Evolutionary conservation across 2,888 invertebrate genomes (phyloP), one percentile per base, ranked within the genome.

Genomic region (Aromia moschata): DNA sequence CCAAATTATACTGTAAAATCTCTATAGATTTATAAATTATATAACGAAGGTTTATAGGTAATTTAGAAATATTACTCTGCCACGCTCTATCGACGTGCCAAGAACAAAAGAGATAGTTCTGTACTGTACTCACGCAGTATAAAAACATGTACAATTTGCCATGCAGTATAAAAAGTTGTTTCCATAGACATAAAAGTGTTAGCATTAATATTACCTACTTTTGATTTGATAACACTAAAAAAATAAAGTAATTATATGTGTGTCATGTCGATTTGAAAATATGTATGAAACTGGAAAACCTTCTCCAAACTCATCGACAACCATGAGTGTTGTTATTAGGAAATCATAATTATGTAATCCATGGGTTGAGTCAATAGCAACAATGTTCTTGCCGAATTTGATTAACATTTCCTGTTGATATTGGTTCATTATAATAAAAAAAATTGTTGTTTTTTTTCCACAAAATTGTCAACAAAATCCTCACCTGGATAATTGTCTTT

Each of bases 401-500:
- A 57, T 53, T n/a, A 73, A 43, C 15, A 71, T 58, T 14, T 62
- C 57, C 11, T 49, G 31, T 52, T 74, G 73, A 10, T 43, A 56
- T 43, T 54, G 18, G 33, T 68, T 70, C 68, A 72, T 69, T 7
- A 70, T n/a, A n/a, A n/a, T n/a, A n/a, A n/a, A n/a, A n/a, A n/a
- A n/a, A n/a, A n/a, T n/a, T n/a, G n/a, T n/a, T n/a, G n/a, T n/a
- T n/a, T n/a, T n/a, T n/a, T n/a, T n/a, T n/a, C n/a, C n/a, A n/a
- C n/a, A n/a, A n/a, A n/a, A n/a, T n/a, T n/a, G n/a, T n/a, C n/a
- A n/a, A n/a, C n/a, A n/a, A n/a, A n/a, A n/a, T n/a, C n/a, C n/a
- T n/a, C n/a, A n/a, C n/a, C n/a, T n/a, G n/a, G n/a, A n/a, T n/a
- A n/a, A n/a, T n/a, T n/a, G n/a, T n/a, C n/a, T n/a, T n/a, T n/a